Evolutionary conservation across 2,797 vertebrate species (phyloP).

Genomic region (Syncerus caffer): DNA sequence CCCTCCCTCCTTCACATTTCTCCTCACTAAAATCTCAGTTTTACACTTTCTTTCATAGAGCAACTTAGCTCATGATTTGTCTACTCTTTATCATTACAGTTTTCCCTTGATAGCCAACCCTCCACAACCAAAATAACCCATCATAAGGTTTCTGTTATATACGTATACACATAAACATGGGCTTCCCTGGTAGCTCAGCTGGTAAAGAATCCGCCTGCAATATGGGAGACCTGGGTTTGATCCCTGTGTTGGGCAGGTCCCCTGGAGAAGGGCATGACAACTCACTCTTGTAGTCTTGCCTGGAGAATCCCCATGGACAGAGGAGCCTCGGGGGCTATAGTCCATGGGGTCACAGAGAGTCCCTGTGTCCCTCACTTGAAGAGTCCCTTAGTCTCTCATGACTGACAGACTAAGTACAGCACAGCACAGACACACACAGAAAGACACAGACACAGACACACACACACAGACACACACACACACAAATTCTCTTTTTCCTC

Average conservation of each 20-base stretch:
- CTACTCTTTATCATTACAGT: background rate
- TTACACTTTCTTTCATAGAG: background rate
- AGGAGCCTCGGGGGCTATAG: background rate
- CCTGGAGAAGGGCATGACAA: background rate
- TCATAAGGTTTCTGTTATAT: background rate
- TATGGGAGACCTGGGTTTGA: background rate
- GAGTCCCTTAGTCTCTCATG: background rate
- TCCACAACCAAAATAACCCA: background rate
- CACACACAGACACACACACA: background rate
- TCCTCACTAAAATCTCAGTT: background rate
- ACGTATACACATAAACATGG: background rate
- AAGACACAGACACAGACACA: background rate
- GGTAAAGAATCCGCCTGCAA: background rate
- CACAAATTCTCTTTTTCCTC: background rate
- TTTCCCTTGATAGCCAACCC: background rate
- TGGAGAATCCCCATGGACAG: background rate
- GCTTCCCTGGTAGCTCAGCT: background rate
- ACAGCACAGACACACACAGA: background rate
- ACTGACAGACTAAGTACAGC: background rate
- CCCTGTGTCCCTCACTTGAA: background rate
- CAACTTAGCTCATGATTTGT: background rate
- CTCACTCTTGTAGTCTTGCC: background rate
- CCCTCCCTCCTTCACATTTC: background rate
- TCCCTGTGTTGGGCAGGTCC: background rate
- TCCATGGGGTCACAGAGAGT: background rate